Conservation (phyloP, 2,797 vertebrate species). For the Caiman crocodilus region DNA sequence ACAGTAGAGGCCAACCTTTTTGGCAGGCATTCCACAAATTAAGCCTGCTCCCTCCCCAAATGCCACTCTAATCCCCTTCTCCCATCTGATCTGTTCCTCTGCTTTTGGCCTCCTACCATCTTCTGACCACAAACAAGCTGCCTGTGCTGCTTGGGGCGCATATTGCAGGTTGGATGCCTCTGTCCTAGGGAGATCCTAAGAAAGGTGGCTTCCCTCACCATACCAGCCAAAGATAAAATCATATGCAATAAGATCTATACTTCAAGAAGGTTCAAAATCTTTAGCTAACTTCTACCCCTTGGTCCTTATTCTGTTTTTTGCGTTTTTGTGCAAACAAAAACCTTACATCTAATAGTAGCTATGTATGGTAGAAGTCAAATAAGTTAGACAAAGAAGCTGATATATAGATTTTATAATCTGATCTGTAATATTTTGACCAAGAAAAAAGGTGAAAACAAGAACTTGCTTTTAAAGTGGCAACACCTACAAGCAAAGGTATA, state of each 20-base stretch:
- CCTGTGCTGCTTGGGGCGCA: no score
- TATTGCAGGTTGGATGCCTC: no score
- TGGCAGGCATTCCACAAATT: no score
- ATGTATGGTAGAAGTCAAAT: neutral
- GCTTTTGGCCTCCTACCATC: no score
- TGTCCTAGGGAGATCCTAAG: no score
- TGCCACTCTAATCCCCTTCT: no score
- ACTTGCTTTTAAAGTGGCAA: neutral
- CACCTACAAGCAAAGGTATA: neutral
- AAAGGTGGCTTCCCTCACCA: neutral
- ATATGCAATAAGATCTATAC: neutral
- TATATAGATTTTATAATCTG: neutral
- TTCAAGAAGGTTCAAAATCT: slow-evolving; percentile 1
- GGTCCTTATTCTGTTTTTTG: no score
- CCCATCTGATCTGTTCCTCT: no score
- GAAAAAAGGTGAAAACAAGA: slow-evolving; percentile 8
- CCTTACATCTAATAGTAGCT: neutral
- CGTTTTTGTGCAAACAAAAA: no score
- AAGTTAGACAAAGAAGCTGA: neutral
- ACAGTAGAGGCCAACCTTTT: no score
- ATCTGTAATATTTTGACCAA: neutral
- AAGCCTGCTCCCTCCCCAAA: no score
- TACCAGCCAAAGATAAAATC: neutral
- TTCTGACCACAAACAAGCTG: no score
- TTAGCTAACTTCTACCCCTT: neutral